Evolutionary conservation across 2,888 invertebrate genomes (phyloP).

Genomic region (Yponomeuta plumbellus): DNA sequence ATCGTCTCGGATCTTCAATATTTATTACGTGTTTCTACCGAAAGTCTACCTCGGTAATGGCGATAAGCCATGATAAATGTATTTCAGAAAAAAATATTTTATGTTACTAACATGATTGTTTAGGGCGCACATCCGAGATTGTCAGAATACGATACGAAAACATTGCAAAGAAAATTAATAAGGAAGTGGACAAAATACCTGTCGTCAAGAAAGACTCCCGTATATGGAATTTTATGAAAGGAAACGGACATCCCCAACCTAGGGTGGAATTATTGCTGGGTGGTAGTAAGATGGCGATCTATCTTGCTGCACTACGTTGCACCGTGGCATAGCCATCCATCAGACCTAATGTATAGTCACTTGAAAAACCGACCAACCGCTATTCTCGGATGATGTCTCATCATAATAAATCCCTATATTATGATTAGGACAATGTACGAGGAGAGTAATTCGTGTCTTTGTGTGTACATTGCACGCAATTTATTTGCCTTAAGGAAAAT

Average conservation of each 20-base stretch:
- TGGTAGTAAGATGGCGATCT: constrained; percentile 31
- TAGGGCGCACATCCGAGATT: background rate
- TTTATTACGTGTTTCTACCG: background rate
- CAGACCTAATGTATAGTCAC: constrained; percentile 22
- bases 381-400: background rate
- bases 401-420: too few species aligned
- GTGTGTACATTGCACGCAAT: background rate
- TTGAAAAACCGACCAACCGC: background rate
- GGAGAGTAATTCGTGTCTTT: background rate
- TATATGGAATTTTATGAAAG: background rate
- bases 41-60: background rate
- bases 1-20: constrained; percentile 41
- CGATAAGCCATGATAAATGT: background rate
- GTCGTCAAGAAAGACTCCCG: background rate
- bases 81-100: background rate
- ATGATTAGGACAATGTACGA: too few species aligned
- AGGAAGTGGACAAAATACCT: background rate
- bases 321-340: constrained; percentile 38
- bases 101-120: background rate
- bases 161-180: background rate
- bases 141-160: background rate
- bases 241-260: background rate
- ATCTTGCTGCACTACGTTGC: constrained; percentile 39
- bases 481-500: background rate
- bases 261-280: background rate